Conservation (phyloP, 2,888 invertebrate genomes). For the Lacanobia wlatinum region DNA sequence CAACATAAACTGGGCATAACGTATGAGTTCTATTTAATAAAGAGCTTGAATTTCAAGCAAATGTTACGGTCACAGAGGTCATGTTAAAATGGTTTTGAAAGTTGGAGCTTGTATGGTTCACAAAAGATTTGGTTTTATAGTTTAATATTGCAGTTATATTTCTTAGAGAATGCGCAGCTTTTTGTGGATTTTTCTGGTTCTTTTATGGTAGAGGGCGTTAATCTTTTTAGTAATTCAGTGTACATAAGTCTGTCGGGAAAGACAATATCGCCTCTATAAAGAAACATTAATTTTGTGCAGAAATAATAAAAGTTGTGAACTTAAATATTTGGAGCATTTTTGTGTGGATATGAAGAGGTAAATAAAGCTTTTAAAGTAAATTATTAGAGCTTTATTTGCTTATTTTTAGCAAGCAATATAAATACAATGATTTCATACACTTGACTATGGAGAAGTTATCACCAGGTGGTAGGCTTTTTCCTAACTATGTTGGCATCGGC, state of each 20-base stretch:
- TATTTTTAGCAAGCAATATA: not conserved
- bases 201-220: conserved; percentile 66
- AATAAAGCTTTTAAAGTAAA: conserved; percentile 25
- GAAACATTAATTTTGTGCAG: conserved; percentile 44
- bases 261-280: conserved; percentile 58
- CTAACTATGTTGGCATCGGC: not conserved
- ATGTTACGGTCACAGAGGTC: conserved; percentile 43
- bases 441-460: too few relatives aligned
- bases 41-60: conserved; percentile 47
- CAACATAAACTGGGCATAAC: conserved; percentile 53
- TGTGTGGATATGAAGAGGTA: conserved; percentile 23
- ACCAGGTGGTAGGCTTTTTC: too few relatives aligned
- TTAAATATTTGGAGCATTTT: conserved; percentile 41
- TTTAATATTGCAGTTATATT: conserved; percentile 81
- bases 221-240: conserved; percentile 67
- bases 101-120: conserved; percentile 62
- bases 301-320: conserved; percentile 55
- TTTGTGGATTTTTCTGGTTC: conserved; percentile 70
- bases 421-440: not conserved
- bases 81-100: conserved; percentile 55
- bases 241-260: conserved; percentile 55
- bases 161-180: conserved; percentile 75
- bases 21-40: conserved; percentile 45
- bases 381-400: not conserved
- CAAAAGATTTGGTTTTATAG: conserved; percentile 74